phyloP scores from a whole-genome alignment of 2,113 vertebrate species.

The Pongo abelii region DNA sequence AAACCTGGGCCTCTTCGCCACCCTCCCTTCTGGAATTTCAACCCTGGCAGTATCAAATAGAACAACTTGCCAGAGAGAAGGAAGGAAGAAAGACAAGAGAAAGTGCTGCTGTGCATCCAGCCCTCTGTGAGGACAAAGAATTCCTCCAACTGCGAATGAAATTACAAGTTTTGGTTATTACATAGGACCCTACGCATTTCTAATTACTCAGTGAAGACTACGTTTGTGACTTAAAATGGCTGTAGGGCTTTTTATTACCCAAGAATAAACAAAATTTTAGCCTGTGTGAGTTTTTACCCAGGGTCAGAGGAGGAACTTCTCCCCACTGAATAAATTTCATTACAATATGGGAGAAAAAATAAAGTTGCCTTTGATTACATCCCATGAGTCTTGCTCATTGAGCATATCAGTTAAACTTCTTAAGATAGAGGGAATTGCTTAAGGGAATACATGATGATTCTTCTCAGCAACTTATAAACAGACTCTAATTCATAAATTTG shows the following conservation, averaged over 20 bases:
- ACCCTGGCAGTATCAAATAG: neutral
- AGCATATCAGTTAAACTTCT: constrained; percentile 40
- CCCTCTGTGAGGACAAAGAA: neutral
- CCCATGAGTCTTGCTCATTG: constrained; percentile 30
- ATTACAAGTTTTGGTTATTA: neutral
- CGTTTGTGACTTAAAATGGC: neutral
- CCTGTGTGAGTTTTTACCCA: neutral
- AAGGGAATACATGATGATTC: constrained; percentile 50
- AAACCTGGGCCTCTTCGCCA: neutral
- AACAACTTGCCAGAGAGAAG: neutral
- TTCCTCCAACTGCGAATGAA: neutral
- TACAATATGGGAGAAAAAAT: constrained; percentile 43
- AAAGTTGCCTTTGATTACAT: constrained; percentile 53
- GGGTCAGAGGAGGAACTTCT: constrained; percentile 40
- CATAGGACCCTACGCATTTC: neutral
- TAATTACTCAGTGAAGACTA: neutral
- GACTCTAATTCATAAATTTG: constrained; percentile 68
- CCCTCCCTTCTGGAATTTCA: neutral
- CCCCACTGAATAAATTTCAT: constrained; percentile 56
- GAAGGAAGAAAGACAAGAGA: neutral
- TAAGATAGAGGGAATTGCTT: constrained; percentile 51
- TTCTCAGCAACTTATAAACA: constrained; percentile 59
- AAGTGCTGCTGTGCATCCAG: neutral
- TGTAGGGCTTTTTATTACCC: constrained; percentile 34
- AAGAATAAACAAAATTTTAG: neutral